Evolutionary conservation across 2,797 vertebrate genomes (phyloP), one percentile per base, ranked within the genome.

Genomic region (Crypturellus tataupa): DNA sequence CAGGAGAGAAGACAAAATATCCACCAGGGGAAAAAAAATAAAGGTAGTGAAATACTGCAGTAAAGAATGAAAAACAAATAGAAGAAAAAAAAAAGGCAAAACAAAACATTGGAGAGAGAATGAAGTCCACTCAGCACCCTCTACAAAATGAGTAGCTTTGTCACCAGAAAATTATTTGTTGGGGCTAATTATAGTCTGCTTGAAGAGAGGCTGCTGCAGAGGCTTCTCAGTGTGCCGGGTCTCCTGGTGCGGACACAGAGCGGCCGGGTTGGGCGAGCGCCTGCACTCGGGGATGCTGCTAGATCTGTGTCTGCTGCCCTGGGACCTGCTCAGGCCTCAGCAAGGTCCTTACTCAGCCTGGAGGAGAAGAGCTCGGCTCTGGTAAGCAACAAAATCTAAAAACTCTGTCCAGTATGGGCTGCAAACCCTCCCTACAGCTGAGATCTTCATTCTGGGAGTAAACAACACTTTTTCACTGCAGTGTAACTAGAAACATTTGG

Each of bases 31-130:
- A 35, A 25, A 7, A 33, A 39, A 60, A 39, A 39, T 19, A 65
- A 59, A 27, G 21, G 12, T 24, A 18, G 7, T 35, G 12, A 79
- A 95, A 78, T 68, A 80, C 8, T 51, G 21, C 60, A 87, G 40
- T 40, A 77, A 81, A 87, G 49, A 85, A 68, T 42, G 20, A 63
- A 87, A 91, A 88, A 49, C 27, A 85, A 91, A 82, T 47, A 91
- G 40, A 90, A 8, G 17, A 82, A 79, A 88, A 82, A 79, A 88
- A 77, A 71, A 64, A 12, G 29, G 6, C 7, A 85, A 84, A 80
- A 7, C 19, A 62, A 88, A 95, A 56, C 60, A 39, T 13, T 78
- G 67, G 42, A 64, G 31, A 64, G 31, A 91, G 37, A 93, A 67
- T 13, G 5, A 19, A 90, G 40, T 44, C n/a, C 5, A 24, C 35